Conservation (phyloP, 1,140 invertebrate species). For the Drosophila ercepeae region DNA sequence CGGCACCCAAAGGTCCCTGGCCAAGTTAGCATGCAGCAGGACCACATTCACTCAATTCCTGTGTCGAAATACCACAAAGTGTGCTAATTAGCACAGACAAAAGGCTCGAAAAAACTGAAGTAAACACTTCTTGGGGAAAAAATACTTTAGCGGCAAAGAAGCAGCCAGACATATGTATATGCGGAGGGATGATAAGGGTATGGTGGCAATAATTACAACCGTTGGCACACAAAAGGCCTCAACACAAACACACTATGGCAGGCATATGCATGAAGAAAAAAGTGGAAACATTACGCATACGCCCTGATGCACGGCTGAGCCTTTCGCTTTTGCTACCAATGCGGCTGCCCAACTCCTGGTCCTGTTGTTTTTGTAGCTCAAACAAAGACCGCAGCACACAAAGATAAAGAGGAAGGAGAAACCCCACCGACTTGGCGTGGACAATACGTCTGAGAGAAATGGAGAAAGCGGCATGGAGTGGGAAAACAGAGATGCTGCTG, state of each 20-base stretch:
- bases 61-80: conserved; percentile 44
- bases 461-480: background rate
- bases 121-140: conserved; percentile 10
- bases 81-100: conserved; percentile 72
- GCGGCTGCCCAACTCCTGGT: conserved; percentile 12
- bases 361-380: conserved; percentile 44
- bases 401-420: conserved; percentile 51
- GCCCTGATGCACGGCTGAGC: conserved; percentile 58
- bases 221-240: conserved; percentile 66
- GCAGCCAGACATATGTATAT: conserved; percentile 14
- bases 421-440: conserved; percentile 44
- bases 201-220: conserved; percentile 71
- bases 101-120: conserved; percentile 42
- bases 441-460: conserved; percentile 51
- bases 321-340: conserved; percentile 42
- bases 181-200: background rate
- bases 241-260: conserved; percentile 29
- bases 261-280: conserved; percentile 36
- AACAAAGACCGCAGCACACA: conserved; percentile 56
- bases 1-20: too few relatives aligned
- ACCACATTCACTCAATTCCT: background rate
- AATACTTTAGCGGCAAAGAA: background rate
- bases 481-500: conserved; percentile 21
- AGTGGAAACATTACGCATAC: conserved; percentile 71
- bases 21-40: too few relatives aligned